Evolutionary conservation across 2,888 invertebrate species (phyloP).

Genomic region (Sphinx pinastri): DNA sequence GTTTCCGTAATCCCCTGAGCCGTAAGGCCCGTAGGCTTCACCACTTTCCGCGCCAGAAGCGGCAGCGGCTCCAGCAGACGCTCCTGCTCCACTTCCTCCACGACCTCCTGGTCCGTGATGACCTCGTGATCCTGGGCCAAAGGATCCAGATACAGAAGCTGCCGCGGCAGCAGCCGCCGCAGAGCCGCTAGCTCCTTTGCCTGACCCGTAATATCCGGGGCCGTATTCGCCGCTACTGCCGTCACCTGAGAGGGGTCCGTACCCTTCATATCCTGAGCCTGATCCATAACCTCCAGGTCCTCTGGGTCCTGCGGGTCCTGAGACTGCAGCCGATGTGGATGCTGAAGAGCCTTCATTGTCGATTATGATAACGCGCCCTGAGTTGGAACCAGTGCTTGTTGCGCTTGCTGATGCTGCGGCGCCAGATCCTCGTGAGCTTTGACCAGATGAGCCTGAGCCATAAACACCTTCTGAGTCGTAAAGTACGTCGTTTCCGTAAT

Average conservation of each 20-base stretch:
- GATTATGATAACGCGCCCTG: not conserved
- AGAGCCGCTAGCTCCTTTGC: not conserved
- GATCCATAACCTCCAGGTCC: not conserved
- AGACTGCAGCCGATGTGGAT: not conserved
- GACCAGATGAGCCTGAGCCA: not conserved
- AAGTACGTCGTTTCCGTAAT: not conserved
- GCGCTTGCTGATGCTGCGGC: not conserved
- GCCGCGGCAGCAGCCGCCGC: not conserved
- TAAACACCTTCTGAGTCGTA: not conserved
- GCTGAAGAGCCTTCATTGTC: not conserved
- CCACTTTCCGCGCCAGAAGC: not conserved
- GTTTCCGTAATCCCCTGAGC: not conserved
- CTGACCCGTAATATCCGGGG: not conserved
- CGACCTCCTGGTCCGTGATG: not conserved
- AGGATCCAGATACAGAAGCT: not conserved
- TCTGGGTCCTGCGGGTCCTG: not conserved
- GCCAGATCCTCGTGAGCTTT: conserved; percentile 1
- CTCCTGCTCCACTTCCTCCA: not conserved
- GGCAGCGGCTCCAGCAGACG: not conserved
- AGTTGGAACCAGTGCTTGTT: not conserved
- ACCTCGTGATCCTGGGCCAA: not conserved
- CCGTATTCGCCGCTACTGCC: conserved; percentile 25
- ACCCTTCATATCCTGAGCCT: not conserved
- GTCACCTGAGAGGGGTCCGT: not conserved
- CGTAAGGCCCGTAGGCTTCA: not conserved